Conservation (phyloP, 2,888 invertebrate species). For the Apotomis capreana region DNA sequence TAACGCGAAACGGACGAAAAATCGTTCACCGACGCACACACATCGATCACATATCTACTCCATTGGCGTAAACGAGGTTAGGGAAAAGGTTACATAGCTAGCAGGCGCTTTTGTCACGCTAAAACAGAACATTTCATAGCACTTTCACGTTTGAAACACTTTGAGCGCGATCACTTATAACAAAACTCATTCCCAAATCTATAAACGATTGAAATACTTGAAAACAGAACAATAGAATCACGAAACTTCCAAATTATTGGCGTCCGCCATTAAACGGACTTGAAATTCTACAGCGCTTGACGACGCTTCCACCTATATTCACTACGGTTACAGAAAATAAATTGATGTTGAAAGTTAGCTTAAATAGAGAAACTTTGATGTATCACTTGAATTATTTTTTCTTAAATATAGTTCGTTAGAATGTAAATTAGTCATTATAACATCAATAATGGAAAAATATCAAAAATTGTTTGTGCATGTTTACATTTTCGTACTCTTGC, state of each 20-base stretch:
- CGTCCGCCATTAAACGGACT: conserved; percentile 83
- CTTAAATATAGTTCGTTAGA: conserved; percentile 39
- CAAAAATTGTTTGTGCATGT: conserved; percentile 71
- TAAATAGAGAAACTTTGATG: conserved; percentile 20
- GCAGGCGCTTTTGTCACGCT: conserved; percentile 82
- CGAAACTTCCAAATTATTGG: conserved; percentile 82
- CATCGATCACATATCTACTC: conserved; percentile 90
- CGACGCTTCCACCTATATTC: conserved; percentile 82
- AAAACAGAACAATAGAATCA: conserved; percentile 82
- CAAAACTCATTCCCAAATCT: conserved; percentile 71
- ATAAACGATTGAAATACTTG: conserved; percentile 66
- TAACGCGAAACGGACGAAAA: conserved; percentile 80
- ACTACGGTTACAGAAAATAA: conserved; percentile 75
- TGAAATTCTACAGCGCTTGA: conserved; percentile 79
- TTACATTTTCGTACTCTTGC: conserved; percentile 78
- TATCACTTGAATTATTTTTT: conserved; percentile 43
- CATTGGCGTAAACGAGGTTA: conserved; percentile 91
- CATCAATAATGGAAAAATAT: conserved; percentile 53
- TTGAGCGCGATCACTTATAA: conserved; percentile 65
- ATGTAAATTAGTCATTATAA: conserved; percentile 41
- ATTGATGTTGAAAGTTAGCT: conserved; percentile 54
- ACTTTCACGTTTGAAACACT: conserved; percentile 76
- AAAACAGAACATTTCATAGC: conserved; percentile 79
- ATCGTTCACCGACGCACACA: conserved; percentile 88
- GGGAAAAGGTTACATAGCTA: conserved; percentile 88